Percentiles rank a stretch among this genome's conserved stretches.
Evolutionary conservation across 2,113 vertebrate species (phyloP).

Genomic region (Hiodon tergisus): DNA sequence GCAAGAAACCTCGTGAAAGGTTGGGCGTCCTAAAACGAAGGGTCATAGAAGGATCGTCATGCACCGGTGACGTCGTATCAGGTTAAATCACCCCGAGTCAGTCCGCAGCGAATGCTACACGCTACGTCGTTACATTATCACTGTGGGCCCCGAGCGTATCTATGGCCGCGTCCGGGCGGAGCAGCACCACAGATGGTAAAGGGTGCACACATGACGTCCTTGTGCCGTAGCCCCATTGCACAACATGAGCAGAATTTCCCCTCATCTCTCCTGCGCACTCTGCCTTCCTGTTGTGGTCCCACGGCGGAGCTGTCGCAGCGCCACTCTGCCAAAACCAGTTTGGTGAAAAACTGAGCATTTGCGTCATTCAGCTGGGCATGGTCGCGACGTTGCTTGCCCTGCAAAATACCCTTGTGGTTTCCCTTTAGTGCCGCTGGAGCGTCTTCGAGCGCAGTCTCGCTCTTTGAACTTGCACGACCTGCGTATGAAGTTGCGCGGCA

Average conservation of each 20-base stretch:
- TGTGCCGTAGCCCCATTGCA: constrained; percentile 51
- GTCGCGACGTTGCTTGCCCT: constrained; percentile 2
- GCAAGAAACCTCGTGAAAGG: not conserved
- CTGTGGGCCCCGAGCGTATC: not conserved
- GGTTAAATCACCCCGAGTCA: no score
- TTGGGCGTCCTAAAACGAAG: not conserved
- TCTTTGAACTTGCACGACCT: no score
- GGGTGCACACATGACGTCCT: constrained; percentile 34
- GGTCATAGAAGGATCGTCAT: not conserved
- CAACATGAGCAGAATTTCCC: constrained; percentile 62
- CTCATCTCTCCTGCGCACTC: constrained; percentile 56
- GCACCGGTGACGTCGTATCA: not conserved
- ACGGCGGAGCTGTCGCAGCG: constrained; percentile 7
- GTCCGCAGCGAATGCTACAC: no score
- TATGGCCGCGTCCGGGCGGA: constrained; percentile 28
- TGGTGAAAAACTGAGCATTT: constrained; percentile 28
- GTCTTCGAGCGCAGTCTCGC: no score
- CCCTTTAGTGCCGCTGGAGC: not conserved
- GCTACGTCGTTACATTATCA: not conserved
- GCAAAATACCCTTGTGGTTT: not conserved
- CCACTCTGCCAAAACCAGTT: constrained; percentile 15
- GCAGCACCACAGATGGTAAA: constrained; percentile 43
- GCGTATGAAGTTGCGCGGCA: no score
- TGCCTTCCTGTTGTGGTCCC: constrained; percentile 61
- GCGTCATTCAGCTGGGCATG: constrained; percentile 44